Evolutionary conservation across 2,797 vertebrate genomes (phyloP), one percentile per base, ranked within the genome.

Genomic region (Amblyopsis hoosieri): DNA sequence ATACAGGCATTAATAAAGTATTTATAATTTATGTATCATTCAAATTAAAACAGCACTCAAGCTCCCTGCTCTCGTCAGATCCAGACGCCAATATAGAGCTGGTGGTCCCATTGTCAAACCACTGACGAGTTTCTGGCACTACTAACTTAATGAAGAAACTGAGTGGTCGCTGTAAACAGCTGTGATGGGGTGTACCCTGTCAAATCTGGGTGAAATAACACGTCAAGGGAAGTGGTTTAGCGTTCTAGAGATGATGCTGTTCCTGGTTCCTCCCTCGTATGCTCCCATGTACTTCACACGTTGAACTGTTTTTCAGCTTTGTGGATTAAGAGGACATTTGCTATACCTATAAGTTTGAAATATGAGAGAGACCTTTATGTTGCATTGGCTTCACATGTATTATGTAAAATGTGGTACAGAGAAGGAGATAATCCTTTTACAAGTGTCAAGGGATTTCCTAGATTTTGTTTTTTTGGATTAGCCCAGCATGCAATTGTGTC

Each of bases 151-250:
- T 23, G 23, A 45, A 76, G 71, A 83, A 83, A 78, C 42, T 70
- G 61, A 66, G 66, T 69, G 68, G 64, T 15, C 47, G 8, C 5
- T n/a, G n/a, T 23, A 49, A 74, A 54, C 17, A 54, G 50, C 49
- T 78, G 19, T 60, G 60, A 62, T 53, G 59, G 81, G 83, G 79
- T 74, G 81, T 80, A 72, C 50, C 73, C 19, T n/a, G 58, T 45
- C 59, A 57, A 52, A 45, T 33, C 15, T 52, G 46, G 57, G 46
- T 60, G 65, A 78, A 67, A 63, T 69, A 23, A 23, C 23, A 23
- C 23, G 23, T 70, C 31, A 60, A 62, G 42, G 80, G 83, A 84
- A 78, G 78, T 83, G 71, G 74, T 77, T 79, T 63, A 45, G 55
- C 60, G 42, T 37, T 59, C 13, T 56, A 29, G 66, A 70, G 71